Evolutionary conservation across 2,888 invertebrate species (phyloP), one percentile per base, ranked within the genome.

Genomic region (Athalia cordata): DNA sequence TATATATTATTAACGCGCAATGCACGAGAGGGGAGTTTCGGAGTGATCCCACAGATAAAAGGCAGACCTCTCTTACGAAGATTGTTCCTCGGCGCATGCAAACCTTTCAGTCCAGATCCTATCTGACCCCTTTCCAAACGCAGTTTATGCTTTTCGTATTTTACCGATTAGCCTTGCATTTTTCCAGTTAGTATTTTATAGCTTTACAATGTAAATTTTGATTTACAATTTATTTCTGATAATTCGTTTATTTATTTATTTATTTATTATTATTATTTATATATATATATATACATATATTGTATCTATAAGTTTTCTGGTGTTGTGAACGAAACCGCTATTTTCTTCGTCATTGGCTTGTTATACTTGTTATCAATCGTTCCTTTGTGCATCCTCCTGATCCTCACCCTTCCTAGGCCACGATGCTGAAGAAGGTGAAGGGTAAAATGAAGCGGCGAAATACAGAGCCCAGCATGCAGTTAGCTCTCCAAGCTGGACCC

Each of bases 381-480:
- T 84, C 84, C 83, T 84, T 83, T 86, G 84, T 86, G 83, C 85
- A 81, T 81, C 81, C 82, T 85, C 85, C 84, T 85, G 82, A 86
- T 85, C 91, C 85, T 86, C 82, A 85, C 91, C 90, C 91, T 91
- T 92, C 92, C 92, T 93, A 99, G 99, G 99, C 99, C 91, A 99
- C 99, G 92, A 99, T 99, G 99, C 94, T 99, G 93, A 99, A 99
- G 95, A 99, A 99, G 94, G 96, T 95, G 92, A 96, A 96, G 93
- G 94, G 94, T 89, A 99, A 99, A 94, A 98, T 98, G 95, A 98
- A 98, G 92, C 94, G 98, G 86, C 95, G 98, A 90, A 97, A 98
- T 93, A 97, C 97, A 86, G 97, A 97, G 93, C 95, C 96, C 86
- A 93, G 94, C 87, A 95, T 95, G 95, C 89, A 92, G 87, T 91